These are phyloP conservation scores for Ameiurus melas DNA, from an alignment of 2,113 vertebrate species.

Conservation along the genomic window DNA sequence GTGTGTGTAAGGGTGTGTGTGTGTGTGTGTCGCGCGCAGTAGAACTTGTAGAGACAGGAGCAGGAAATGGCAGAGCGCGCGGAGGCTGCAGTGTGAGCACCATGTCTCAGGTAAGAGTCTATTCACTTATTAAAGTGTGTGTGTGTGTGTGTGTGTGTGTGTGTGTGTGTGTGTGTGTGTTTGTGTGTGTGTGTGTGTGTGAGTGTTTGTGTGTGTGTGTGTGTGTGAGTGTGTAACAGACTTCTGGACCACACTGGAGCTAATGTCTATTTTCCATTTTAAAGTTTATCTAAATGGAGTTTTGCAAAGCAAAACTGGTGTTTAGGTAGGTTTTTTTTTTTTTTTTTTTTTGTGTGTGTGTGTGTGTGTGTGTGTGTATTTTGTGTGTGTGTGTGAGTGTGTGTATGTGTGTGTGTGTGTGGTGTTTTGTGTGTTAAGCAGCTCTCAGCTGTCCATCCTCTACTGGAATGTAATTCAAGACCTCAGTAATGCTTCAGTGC, in stretches of 20 bases:
- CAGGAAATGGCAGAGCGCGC: conserved; percentile 83
- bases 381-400: conserved; percentile 11
- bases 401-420: not conserved
- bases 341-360: conserved; percentile 18
- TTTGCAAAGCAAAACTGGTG: not conserved
- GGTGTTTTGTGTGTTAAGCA: conserved; percentile 35
- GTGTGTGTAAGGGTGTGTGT: conserved; percentile 47
- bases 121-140: not conserved
- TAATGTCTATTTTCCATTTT: not conserved
- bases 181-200: conserved; percentile 23
- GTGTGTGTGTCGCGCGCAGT: conserved; percentile 77
- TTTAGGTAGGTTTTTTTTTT: conserved; percentile 1
- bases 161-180: not conserved
- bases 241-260: not conserved
- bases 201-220: conserved; percentile 14
- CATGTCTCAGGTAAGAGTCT: conserved; percentile 92
- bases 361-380: not conserved
- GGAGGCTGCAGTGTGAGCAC: conserved; percentile 79
- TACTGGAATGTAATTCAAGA: conserved; percentile 70
- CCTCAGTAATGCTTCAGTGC: conserved; percentile 64
- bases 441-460: conserved; percentile 48
- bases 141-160: not conserved
- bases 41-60: conserved; percentile 82
- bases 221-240: too few relatives aligned
- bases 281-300: conserved; percentile 5